These are phyloP conservation scores for Uloborus diversus DNA, from an alignment of 1,140 invertebrate genomes.

Conservation along the genomic window DNA sequence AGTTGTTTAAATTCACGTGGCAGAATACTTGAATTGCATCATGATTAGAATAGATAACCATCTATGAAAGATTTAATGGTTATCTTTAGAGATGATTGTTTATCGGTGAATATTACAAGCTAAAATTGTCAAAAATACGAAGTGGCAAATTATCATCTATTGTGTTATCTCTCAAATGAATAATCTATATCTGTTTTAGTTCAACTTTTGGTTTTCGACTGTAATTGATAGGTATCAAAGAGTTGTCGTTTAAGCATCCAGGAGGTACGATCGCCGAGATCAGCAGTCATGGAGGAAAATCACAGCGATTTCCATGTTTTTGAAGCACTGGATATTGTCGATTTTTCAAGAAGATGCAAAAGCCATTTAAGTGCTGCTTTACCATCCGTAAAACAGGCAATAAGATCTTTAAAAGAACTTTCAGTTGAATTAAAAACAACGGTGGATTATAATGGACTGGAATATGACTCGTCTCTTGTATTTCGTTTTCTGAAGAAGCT, in stretches of 20 bases:
- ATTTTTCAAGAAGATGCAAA: constrained; percentile 8
- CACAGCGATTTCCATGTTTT: not conserved
- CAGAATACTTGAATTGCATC: no score
- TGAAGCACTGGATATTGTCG: constrained; percentile 11
- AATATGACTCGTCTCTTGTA: not conserved
- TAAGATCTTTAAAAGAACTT: constrained; percentile 9
- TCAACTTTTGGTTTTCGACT: not conserved
- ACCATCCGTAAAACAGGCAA: not conserved
- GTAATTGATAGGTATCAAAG: not conserved
- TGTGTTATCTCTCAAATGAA: not conserved
- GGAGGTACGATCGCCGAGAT: no score
- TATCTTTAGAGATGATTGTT: no score
- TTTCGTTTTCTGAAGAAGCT: constrained; percentile 15
- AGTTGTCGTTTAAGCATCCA: not conserved
- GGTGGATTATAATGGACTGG: constrained; percentile 19
- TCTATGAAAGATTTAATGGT: no score
- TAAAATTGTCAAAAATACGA: not conserved
- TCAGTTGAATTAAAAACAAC: constrained; percentile 4
- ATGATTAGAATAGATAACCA: no score
- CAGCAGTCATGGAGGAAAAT: not conserved
- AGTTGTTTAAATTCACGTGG: no score
- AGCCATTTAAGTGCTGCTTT: not conserved
- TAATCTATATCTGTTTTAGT: not conserved
- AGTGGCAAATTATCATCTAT: not conserved
- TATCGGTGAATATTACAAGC: no score